Percentiles rank a stretch among this genome's conserved stretches.
phyloP scores from a whole-genome alignment of 2,888 invertebrate species.

The Hypercompe scribonia region DNA sequence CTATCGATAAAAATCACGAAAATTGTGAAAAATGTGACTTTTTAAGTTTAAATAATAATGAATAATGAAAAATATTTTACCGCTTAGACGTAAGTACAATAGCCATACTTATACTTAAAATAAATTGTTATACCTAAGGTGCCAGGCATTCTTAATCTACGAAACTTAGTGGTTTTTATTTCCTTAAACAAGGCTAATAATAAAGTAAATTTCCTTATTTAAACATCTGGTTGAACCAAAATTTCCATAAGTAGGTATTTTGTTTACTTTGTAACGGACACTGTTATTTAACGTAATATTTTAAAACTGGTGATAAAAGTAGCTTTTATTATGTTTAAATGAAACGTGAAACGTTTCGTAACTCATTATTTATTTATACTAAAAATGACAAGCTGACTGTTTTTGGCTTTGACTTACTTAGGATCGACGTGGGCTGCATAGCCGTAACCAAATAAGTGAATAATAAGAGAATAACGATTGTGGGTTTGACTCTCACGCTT shows the following conservation, averaged over 20 bases:
- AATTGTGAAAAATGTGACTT: too few relatives aligned
- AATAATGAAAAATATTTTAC: neutral
- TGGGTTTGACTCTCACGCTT: too few relatives aligned
- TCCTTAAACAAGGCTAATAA: neutral
- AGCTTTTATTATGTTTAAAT: too few relatives aligned
- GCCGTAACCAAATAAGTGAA: neutral
- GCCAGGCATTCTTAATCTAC: neutral
- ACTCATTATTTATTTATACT: too few relatives aligned
- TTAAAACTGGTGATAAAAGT: neutral
- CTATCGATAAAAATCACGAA: conserved; percentile 9
- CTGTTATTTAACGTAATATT: neutral
- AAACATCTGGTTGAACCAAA: neutral
- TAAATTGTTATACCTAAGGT: neutral
- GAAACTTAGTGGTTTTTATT: neutral
- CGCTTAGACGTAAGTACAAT: neutral
- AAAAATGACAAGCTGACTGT: too few relatives aligned
- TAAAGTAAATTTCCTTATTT: neutral
- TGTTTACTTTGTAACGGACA: neutral
- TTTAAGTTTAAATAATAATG: too few relatives aligned
- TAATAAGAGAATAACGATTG: neutral
- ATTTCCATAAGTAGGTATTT: neutral
- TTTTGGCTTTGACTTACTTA: too few relatives aligned
- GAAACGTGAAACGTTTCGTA: too few relatives aligned
- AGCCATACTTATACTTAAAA: neutral
- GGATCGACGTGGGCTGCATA: too few relatives aligned